A percentile compares a stretch with the other conserved stretches of the same genome.
These are phyloP conservation scores for Adoxophyes honmai DNA, from an alignment of 1,140 invertebrate species.

Conservation along the genomic window DNA sequence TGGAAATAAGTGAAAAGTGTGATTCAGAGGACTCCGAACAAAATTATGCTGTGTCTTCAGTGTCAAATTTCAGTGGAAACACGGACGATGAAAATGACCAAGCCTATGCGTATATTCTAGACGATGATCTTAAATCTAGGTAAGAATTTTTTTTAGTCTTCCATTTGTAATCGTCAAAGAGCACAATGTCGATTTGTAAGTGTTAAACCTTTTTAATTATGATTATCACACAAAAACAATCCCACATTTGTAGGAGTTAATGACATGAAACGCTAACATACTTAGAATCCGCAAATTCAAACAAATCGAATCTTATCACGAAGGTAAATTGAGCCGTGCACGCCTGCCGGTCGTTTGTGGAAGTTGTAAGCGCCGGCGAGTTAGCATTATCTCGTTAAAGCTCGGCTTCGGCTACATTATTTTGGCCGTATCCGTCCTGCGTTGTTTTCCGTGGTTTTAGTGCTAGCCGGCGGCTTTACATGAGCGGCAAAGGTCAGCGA, in stretches of 20 bases:
- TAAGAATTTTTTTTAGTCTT: conserved; percentile 28
- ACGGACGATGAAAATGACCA: conserved; percentile 51
- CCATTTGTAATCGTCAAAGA: too few species aligned
- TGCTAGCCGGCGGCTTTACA: background rate
- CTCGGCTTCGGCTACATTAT: conserved; percentile 5
- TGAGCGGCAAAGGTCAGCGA: conserved; percentile 22
- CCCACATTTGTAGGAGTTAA: too few species aligned
- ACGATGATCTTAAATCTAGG: conserved; percentile 71
- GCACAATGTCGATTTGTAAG: too few species aligned
- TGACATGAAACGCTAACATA: too few species aligned
- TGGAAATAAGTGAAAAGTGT: conserved; percentile 46
- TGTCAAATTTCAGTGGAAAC: conserved; percentile 42
- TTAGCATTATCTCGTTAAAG: conserved; percentile 7
- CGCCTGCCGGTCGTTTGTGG: background rate
- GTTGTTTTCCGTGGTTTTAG: conserved; percentile 11
- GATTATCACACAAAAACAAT: too few species aligned
- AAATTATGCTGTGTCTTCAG: conserved; percentile 57
- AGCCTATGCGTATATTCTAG: conserved; percentile 62
- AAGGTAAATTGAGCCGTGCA: background rate
- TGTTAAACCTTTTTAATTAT: too few species aligned
- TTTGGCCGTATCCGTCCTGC: conserved; percentile 16
- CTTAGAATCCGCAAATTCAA: too few species aligned
- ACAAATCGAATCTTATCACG: background rate
- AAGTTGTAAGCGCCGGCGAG: background rate
- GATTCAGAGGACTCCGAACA: conserved; percentile 57